Conservation (phyloP, 2,113 vertebrate genomes). For the Sterrhoptilus dennistouni region DNA sequence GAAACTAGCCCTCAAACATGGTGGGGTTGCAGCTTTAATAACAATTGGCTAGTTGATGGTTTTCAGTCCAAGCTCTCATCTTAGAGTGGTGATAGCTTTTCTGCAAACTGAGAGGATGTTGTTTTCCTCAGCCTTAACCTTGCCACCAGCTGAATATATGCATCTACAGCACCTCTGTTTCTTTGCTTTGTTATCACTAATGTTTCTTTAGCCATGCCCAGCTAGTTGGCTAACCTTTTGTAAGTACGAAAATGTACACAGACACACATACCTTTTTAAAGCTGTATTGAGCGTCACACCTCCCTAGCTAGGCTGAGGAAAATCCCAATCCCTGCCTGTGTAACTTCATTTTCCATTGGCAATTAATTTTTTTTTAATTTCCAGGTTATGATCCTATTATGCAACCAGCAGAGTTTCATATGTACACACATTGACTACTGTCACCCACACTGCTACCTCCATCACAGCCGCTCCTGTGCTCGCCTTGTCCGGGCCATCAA, state of each 20-base stretch:
- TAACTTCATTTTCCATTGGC: neutral
- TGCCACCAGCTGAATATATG: neutral
- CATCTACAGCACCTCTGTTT: neutral
- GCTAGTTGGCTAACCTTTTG: neutral
- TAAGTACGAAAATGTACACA: neutral
- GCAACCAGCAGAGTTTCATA: conserved; percentile 99
- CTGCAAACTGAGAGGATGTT: neutral
- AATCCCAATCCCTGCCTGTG: neutral
- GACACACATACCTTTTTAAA: neutral
- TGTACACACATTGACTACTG: conserved; percentile 96
- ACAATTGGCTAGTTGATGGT: neutral
- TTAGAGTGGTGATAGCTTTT: neutral
- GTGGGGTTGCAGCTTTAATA: neutral
- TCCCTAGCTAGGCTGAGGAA: neutral
- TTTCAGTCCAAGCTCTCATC: neutral
- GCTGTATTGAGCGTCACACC: neutral
- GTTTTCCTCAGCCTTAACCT: neutral
- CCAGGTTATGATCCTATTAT: conserved; percentile 96
- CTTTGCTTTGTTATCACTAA: neutral
- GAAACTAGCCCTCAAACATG: neutral
- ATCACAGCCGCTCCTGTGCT: conserved; percentile 94
- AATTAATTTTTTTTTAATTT: neutral
- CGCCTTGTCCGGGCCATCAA: conserved; percentile 96
- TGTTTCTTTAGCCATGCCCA: neutral
- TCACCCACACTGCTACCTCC: conserved; percentile 96